Evolutionary conservation across 2,888 invertebrate genomes (phyloP).

Genomic region (Latrodectus hesperus): DNA sequence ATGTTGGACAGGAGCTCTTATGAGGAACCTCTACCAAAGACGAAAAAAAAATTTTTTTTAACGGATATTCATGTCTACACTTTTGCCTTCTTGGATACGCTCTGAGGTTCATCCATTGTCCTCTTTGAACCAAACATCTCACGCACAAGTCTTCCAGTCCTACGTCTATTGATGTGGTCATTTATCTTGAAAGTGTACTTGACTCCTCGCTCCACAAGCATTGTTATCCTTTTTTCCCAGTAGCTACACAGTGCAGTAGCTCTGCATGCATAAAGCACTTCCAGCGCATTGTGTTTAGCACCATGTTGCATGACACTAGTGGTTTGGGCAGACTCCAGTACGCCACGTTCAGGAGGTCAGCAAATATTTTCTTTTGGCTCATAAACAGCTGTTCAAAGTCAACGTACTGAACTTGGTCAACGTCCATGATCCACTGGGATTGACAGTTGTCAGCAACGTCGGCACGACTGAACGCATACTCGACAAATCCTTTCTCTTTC

Average conservation of each 20-base stretch:
- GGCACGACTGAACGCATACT: constrained; percentile 15
- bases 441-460: neutral
- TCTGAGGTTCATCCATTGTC: neutral
- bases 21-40: no score
- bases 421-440: constrained; percentile 16
- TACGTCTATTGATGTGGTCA: neutral
- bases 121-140: neutral
- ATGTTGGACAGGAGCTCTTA: no score
- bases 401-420: constrained; percentile 6
- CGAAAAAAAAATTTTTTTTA: no score
- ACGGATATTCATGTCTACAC: no score
- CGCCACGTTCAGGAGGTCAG: constrained; percentile 12
- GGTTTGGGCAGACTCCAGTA: constrained; percentile 7
- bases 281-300: constrained; percentile 25
- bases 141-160: neutral
- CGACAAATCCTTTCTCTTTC: constrained; percentile 8
- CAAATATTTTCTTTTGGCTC: constrained; percentile 43
- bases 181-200: constrained; percentile 25
- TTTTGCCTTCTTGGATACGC: no score
- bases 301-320: neutral
- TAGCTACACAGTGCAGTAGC: neutral
- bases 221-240: neutral
- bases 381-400: constrained; percentile 35
- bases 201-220: constrained; percentile 10
- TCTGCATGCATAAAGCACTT: constrained; percentile 37